phyloP scores from a whole-genome alignment of 1,140 invertebrate genomes.

The Steinernema khuongi region DNA sequence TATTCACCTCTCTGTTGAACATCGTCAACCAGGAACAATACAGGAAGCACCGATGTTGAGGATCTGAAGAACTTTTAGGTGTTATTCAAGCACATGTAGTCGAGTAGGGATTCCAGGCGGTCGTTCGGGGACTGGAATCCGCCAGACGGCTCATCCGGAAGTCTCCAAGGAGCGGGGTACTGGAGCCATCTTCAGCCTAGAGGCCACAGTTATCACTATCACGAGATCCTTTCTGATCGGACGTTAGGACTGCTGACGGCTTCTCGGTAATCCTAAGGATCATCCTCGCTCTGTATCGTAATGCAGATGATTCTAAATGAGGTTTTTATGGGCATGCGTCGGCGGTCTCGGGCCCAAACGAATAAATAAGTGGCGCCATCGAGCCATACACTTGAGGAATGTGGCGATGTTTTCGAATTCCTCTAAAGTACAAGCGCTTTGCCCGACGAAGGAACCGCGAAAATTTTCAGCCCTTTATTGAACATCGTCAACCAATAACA shows the following conservation, averaged over 20 bases:
- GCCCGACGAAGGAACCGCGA: not conserved
- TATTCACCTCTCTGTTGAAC: too few relatives aligned
- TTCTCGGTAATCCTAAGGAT: too few relatives aligned
- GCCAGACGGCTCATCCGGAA: constrained; percentile 23
- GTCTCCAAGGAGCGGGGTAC: constrained; percentile 38
- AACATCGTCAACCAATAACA: constrained; percentile 77
- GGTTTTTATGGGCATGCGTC: too few relatives aligned
- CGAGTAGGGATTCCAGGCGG: not conserved
- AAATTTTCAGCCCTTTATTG: not conserved
- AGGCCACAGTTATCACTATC: constrained; percentile 39
- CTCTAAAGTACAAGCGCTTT: too few relatives aligned
- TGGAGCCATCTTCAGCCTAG: constrained; percentile 31
- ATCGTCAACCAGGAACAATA: constrained; percentile 82
- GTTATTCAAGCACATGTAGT: constrained; percentile 20
- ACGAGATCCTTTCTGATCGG: too few relatives aligned
- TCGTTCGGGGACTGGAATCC: not conserved
- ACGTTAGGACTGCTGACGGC: too few relatives aligned
- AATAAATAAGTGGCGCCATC: too few relatives aligned
- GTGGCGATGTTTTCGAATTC: too few relatives aligned
- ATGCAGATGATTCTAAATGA: too few relatives aligned
- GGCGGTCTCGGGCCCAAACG: too few relatives aligned
- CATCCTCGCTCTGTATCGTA: too few relatives aligned
- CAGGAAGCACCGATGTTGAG: constrained; percentile 73
- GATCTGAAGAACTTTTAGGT: constrained; percentile 20
- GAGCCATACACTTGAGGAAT: too few relatives aligned